phyloP scores from a whole-genome alignment of 2,888 invertebrate genomes.

The Mythimna loreyi region DNA sequence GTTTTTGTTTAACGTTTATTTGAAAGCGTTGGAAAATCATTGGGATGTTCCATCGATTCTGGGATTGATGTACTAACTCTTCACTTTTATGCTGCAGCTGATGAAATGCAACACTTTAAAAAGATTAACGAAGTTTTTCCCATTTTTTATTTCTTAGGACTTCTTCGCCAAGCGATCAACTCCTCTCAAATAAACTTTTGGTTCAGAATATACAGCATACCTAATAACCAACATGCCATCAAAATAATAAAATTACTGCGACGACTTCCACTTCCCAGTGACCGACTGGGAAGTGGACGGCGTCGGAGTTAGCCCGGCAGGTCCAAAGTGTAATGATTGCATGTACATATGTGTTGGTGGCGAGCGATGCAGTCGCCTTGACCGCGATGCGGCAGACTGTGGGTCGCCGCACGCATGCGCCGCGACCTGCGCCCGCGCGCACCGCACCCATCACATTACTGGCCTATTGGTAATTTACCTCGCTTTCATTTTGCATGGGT shows the following conservation, averaged over 20 bases:
- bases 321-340: slow-evolving; percentile 48
- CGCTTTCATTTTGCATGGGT: too few species aligned
- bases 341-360: slow-evolving; percentile 48
- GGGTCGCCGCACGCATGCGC: slow-evolving; percentile 66
- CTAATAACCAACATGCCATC: neutral
- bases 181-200: neutral
- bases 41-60: slow-evolving; percentile 2
- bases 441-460: neutral
- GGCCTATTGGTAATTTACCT: too few species aligned
- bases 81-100: neutral
- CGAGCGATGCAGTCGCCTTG: slow-evolving; percentile 64
- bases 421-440: slow-evolving; percentile 54
- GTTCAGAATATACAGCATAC: neutral
- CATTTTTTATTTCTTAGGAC: neutral
- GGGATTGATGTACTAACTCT: neutral
- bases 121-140: neutral
- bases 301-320: slow-evolving; percentile 11
- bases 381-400: slow-evolving; percentile 69
- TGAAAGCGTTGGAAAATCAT: neutral
- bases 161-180: neutral
- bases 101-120: neutral
- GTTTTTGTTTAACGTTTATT: slow-evolving; percentile 28
- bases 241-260: neutral
- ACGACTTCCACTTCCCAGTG: neutral
- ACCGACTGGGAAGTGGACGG: neutral